A percentile compares a stretch with the other conserved stretches of the same genome.
Evolutionary conservation across 2,113 vertebrate species (phyloP).

Genomic region (Saccopteryx bilineata): DNA sequence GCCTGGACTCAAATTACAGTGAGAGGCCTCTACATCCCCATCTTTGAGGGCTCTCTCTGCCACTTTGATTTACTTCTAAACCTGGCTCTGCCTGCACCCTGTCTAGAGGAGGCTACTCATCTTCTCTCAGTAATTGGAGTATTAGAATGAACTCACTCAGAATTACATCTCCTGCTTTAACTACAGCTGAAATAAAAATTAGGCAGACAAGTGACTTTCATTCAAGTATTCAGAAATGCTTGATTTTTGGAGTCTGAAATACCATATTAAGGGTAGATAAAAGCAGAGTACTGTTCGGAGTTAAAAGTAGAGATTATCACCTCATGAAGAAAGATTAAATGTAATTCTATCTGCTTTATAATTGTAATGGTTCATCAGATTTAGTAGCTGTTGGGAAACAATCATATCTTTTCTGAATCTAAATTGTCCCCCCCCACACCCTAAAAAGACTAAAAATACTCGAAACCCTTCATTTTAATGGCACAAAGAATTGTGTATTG

Average conservation of each 20-base stretch:
- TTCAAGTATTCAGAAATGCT: constrained; percentile 69
- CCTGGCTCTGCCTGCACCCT: background rate
- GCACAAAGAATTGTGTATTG: constrained; percentile 61
- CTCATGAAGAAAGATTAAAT: constrained; percentile 68
- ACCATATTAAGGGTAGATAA: constrained; percentile 48
- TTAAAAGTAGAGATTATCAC: constrained; percentile 73
- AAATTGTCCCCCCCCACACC: constrained; percentile 21
- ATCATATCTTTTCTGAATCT: constrained; percentile 73
- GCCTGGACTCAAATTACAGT: background rate
- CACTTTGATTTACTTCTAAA: background rate
- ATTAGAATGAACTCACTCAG: constrained; percentile 40
- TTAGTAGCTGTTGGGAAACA: constrained; percentile 52
- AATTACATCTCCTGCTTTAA: constrained; percentile 61
- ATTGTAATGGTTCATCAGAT: constrained; percentile 61
- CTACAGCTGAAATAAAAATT: constrained; percentile 65
- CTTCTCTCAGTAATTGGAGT: background rate
- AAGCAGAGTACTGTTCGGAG: constrained; percentile 63
- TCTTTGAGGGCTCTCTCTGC: background rate
- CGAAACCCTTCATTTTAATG: constrained; percentile 53
- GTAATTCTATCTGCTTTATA: constrained; percentile 54
- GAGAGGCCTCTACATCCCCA: background rate
- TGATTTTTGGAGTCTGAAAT: constrained; percentile 60
- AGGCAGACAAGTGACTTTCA: constrained; percentile 13
- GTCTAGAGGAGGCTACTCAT: background rate
- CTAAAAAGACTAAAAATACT: constrained; percentile 74